Evolutionary conservation across 1,140 invertebrate genomes (phyloP).

Genomic region (Hestina assimilis): DNA sequence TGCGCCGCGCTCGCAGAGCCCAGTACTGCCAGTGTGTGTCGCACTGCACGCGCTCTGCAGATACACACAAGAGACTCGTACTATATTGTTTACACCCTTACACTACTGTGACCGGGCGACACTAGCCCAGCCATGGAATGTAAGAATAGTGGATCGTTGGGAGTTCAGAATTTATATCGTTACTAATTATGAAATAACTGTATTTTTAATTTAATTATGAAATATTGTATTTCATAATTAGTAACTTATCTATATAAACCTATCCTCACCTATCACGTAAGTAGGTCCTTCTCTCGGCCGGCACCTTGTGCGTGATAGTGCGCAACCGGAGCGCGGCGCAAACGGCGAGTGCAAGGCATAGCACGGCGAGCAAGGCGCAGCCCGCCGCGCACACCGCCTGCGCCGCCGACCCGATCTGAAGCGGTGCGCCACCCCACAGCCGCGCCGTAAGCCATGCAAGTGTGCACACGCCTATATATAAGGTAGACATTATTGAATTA

Average conservation of each 20-base stretch:
- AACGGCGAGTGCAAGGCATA: slow-evolving; percentile 58
- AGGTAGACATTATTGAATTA: too few relatives aligned
- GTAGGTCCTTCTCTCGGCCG: slow-evolving; percentile 60
- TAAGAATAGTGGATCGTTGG: too few relatives aligned
- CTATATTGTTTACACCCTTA: too few relatives aligned
- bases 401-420: slow-evolving; percentile 61
- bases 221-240: too few relatives aligned
- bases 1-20: slow-evolving; percentile 52
- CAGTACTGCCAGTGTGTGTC: slow-evolving; percentile 56
- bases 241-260: neutral
- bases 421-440: slow-evolving; percentile 66
- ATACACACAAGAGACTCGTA: too few relatives aligned
- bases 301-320: slow-evolving; percentile 65
- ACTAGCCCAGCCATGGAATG: too few relatives aligned
- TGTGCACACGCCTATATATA: slow-evolving; percentile 60
- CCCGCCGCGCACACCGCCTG: slow-evolving; percentile 60
- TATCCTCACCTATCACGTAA: slow-evolving; percentile 59
- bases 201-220: neutral
- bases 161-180: too few relatives aligned
- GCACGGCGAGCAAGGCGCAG: slow-evolving; percentile 53
- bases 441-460: slow-evolving; percentile 64
- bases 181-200: neutral
- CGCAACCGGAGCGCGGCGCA: slow-evolving; percentile 55
- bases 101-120: too few relatives aligned
- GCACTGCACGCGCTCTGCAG: slow-evolving; percentile 52